Percentiles rank a stretch among this genome's conserved stretches.
Evolutionary conservation across 2,888 invertebrate species (phyloP).

Genomic region (Nomada lathburiana): DNA sequence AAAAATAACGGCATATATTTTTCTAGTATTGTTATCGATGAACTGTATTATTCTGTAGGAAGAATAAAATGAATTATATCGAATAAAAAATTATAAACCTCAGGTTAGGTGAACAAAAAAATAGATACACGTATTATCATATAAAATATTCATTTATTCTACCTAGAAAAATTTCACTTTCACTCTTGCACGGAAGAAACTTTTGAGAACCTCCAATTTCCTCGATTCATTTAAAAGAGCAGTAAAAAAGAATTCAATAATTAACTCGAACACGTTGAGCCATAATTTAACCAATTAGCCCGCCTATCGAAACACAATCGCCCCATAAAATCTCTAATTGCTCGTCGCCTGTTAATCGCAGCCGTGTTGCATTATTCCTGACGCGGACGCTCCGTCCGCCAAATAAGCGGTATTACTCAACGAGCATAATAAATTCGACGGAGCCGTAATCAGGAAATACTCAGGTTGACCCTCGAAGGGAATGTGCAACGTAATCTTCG

Average conservation of each 20-base stretch:
- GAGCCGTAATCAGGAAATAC: constrained; percentile 46
- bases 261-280: not conserved
- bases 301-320: not conserved
- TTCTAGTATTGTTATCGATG: too few species aligned
- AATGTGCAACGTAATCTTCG: constrained; percentile 47
- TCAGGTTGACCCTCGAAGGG: constrained; percentile 31
- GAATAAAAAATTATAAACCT: too few species aligned
- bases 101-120: too few species aligned
- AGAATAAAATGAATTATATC: too few species aligned
- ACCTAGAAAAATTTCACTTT: too few species aligned
- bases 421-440: constrained; percentile 22
- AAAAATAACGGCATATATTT: too few species aligned
- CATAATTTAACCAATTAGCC: constrained; percentile 11
- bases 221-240: not conserved
- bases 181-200: not conserved
- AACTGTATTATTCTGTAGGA: too few species aligned
- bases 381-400: not conserved
- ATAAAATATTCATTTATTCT: too few species aligned
- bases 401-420: constrained; percentile 17
- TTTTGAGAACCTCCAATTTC: not conserved
- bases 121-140: too few species aligned
- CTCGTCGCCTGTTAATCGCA: not conserved
- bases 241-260: not conserved
- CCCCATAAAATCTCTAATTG: constrained; percentile 17
- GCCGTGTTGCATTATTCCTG: not conserved